Evolutionary conservation across 2,797 vertebrate genomes (phyloP), one percentile per base, ranked within the genome.

Genomic region (Borostomias antarcticus): DNA sequence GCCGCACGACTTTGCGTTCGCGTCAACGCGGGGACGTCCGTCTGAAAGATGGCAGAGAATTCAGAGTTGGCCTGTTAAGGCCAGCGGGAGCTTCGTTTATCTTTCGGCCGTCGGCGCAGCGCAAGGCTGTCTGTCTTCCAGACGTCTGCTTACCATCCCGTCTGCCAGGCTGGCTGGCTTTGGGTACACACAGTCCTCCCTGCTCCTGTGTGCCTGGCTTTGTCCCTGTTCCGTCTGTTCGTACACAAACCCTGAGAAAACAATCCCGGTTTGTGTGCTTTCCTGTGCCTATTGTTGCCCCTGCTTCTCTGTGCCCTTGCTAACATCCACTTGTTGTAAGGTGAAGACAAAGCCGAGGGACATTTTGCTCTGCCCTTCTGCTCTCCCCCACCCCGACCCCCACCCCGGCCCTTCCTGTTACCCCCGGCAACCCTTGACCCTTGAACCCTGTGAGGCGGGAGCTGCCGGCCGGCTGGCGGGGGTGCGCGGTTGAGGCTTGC

Each of bases 241-340:
- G 71, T 86, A 65, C 47, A 74, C 75, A 74, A 68, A 72, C 64
- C 72, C 17, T 17, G 59, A 73, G 53, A 33, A 65, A 81, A 87
- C 82, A 86, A 87, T 82, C 71, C 79, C 76, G 73, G 74, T 76
- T 78, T 82, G 71, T 81, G 77, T 76, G 72, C 54, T 72, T 88
- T 88, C 89, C 88, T 85, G 89, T 76, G 76, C 65, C 78, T 68
- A 84, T 87, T 89, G 86, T 90, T 64, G 74, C 70, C 59, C 0
- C 64, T 4, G 45, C 19, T 66, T 78, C 71, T 79, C 78, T 1
- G 66, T 78, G 79, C 79, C 84, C 84, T 80, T 54, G 58, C 65
- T 66, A 66, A 85, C 81, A 78, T 85, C 81, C 84, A 84, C 76
- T 75, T 32, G 78, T 77, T 82, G 83, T 81, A 69, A 84, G 84